A percentile compares a stretch with the other conserved stretches of the same genome.
phyloP scores from a whole-genome alignment of 2,113 vertebrate genomes.

The Triplophysa tibetana region DNA sequence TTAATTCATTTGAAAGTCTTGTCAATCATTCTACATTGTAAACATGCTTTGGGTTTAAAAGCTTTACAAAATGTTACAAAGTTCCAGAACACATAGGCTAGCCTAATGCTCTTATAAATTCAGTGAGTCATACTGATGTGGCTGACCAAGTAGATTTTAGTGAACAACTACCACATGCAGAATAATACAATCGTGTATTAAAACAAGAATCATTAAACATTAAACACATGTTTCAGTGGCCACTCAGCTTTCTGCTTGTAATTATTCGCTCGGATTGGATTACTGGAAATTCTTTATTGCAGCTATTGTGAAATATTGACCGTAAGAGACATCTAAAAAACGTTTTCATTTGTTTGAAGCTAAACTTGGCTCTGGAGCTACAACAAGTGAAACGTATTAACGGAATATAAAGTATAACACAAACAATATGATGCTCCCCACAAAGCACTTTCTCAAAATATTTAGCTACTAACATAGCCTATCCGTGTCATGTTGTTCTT shows the following conservation, averaged over 20 bases:
- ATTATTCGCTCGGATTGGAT: constrained; percentile 7
- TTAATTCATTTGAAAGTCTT: background rate
- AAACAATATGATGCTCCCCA: background rate
- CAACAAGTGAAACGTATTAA: background rate
- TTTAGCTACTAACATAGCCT: too few species aligned
- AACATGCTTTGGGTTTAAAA: background rate
- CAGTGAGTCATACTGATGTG: background rate
- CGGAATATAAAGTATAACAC: background rate
- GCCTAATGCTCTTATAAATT: background rate
- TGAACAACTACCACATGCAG: background rate
- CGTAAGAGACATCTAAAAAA: background rate
- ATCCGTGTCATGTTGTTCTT: too few species aligned
- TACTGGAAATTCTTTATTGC: constrained; percentile 40
- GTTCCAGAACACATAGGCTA: background rate
- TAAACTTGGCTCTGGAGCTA: background rate
- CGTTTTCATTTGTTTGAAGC: background rate
- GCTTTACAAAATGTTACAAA: background rate
- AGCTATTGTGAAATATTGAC: constrained; percentile 29
- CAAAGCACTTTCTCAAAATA: too few species aligned
- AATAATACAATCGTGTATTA: background rate
- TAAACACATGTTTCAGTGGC: constrained; percentile 32
- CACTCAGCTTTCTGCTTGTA: background rate
- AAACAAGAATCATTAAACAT: constrained; percentile 15
- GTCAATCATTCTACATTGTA: background rate
- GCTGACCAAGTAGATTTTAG: background rate